Conservation (phyloP, 1,140 invertebrate genomes). For the Temnothorax curvispinosus region DNA sequence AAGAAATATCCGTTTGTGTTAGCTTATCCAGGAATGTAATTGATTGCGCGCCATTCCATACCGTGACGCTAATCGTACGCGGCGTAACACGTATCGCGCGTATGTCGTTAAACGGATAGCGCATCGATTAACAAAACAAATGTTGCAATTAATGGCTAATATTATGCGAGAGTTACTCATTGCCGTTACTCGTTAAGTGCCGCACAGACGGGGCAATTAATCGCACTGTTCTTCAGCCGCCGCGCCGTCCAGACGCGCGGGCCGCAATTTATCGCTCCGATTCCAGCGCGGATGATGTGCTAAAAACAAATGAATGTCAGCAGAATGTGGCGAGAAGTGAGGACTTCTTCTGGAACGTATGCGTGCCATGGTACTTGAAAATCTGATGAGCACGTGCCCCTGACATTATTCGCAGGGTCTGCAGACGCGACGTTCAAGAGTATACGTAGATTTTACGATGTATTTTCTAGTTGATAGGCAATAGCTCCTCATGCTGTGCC, state of each 20-base stretch:
- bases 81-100: slow-evolving; percentile 10
- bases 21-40: slow-evolving; percentile 31
- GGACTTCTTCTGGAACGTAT: background rate
- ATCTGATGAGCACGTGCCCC: slow-evolving; percentile 4
- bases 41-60: slow-evolving; percentile 43
- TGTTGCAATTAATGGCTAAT: slow-evolving; percentile 68
- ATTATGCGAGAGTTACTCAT: slow-evolving; percentile 56
- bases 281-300: slow-evolving; percentile 40
- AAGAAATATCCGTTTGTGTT: slow-evolving; percentile 37
- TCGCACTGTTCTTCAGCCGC: slow-evolving; percentile 38
- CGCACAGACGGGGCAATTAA: slow-evolving; percentile 63
- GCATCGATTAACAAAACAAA: slow-evolving; percentile 70
- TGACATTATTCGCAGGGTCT: background rate
- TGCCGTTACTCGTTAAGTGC: slow-evolving; percentile 65
- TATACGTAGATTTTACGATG: background rate
- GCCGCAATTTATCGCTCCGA: slow-evolving; percentile 45
- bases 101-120: slow-evolving; percentile 7
- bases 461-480: background rate
- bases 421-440: background rate
- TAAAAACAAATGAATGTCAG: slow-evolving; percentile 62
- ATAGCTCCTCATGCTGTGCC: background rate
- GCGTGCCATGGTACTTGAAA: slow-evolving; percentile 6
- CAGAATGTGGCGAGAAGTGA: slow-evolving; percentile 34
- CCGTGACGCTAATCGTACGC: slow-evolving; percentile 49
- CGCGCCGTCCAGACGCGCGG: background rate